Evolutionary conservation across 2,888 invertebrate species (phyloP).

Genomic region (Pseudococcus longispinus): DNA sequence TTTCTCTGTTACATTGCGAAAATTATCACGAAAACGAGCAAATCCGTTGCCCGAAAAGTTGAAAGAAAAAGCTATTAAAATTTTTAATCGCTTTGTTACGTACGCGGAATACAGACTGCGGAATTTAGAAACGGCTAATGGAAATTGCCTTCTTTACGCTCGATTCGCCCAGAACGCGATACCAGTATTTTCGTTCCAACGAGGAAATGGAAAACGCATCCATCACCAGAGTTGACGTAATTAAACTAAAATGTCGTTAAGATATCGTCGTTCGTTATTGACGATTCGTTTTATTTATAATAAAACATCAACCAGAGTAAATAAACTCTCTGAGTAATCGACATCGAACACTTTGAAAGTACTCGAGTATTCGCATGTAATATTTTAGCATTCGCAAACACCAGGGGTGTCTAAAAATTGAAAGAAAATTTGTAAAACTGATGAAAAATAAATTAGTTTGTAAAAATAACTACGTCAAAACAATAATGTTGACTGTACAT

Average conservation of each 20-base stretch:
- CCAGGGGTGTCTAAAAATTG: no score
- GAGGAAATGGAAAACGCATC: conserved; percentile 28
- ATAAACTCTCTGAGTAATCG: background rate
- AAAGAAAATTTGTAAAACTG: no score
- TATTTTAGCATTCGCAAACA: background rate
- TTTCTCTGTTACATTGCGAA: background rate
- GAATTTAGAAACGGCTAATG: background rate
- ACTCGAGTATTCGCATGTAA: background rate
- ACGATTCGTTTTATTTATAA: background rate
- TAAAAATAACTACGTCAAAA: no score
- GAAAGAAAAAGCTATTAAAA: conserved; percentile 19
- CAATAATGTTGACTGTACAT: no score
- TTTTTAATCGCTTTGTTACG: conserved; percentile 25
- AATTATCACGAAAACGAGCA: background rate
- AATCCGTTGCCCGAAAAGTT: background rate
- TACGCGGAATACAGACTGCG: background rate
- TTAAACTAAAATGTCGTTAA: conserved; percentile 28
- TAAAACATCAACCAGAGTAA: background rate
- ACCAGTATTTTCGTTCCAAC: background rate
- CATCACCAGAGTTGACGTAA: conserved; percentile 28
- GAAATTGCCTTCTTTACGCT: conserved; percentile 17
- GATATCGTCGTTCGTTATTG: background rate
- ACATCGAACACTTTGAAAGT: background rate
- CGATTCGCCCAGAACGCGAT: background rate
- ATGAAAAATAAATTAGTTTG: no score